phyloP scores from a whole-genome alignment of 1,140 invertebrate species.

The Diachasmimorpha longicaudata region DNA sequence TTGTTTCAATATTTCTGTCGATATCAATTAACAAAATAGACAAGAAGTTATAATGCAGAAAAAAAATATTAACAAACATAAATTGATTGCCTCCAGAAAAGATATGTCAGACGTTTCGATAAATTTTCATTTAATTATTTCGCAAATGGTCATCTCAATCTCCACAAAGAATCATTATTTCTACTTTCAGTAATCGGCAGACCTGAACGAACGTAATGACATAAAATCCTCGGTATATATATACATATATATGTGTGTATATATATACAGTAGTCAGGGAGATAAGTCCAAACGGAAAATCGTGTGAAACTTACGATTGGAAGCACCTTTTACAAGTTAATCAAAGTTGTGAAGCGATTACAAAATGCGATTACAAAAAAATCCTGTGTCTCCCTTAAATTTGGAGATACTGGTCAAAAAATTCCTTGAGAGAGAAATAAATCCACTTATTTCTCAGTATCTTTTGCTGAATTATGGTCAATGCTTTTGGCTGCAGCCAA shows the following conservation, averaged over 20 bases:
- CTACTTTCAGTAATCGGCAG: neutral
- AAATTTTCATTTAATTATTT: neutral
- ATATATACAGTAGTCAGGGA: too few species aligned
- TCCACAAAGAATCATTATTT: neutral
- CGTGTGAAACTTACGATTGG: too few species aligned
- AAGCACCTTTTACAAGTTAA: too few species aligned
- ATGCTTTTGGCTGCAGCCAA: too few species aligned
- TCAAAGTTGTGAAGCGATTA: too few species aligned
- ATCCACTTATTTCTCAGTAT: too few species aligned
- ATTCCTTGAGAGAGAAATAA: too few species aligned
- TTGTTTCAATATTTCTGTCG: neutral
- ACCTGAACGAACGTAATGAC: neutral
- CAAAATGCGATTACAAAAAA: too few species aligned
- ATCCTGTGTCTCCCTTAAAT: too few species aligned
- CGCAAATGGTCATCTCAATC: neutral
- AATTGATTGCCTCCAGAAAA: neutral
- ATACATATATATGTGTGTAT: neutral
- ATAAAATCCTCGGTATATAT: neutral
- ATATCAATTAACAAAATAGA: neutral
- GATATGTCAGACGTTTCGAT: neutral
- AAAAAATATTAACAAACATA: neutral
- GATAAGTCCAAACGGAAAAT: too few species aligned
- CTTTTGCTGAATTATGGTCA: too few species aligned
- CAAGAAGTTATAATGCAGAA: neutral
- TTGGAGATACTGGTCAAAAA: too few species aligned